Evolutionary conservation across 1,140 invertebrate species (phyloP).

Genomic region (Drosophila pseudoananassae): DNA sequence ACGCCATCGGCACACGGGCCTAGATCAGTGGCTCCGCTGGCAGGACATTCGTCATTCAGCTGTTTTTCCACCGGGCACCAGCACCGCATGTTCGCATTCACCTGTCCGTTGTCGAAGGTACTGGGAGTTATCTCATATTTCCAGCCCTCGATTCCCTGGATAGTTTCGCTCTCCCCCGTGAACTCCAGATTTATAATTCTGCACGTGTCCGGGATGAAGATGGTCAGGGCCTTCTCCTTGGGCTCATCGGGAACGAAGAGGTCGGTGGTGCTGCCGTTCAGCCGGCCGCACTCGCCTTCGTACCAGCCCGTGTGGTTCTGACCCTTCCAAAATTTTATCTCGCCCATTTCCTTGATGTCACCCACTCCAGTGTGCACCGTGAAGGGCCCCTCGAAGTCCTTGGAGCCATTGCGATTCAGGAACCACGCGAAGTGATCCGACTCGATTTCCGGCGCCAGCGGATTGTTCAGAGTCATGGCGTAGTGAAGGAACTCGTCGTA

Average conservation of each 20-base stretch:
- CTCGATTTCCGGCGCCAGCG: slow-evolving; percentile 88
- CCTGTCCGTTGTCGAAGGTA: slow-evolving; percentile 89
- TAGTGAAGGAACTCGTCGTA: slow-evolving; percentile 87
- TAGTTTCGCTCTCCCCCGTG: slow-evolving; percentile 65
- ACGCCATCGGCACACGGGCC: slow-evolving; percentile 88
- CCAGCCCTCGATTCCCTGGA: slow-evolving; percentile 86
- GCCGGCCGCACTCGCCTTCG: slow-evolving; percentile 86
- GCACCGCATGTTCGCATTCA: slow-evolving; percentile 86
- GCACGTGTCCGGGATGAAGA: slow-evolving; percentile 90
- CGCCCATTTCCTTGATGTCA: slow-evolving; percentile 87
- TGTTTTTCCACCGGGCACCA: slow-evolving; percentile 83
- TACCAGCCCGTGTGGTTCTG: slow-evolving; percentile 86
- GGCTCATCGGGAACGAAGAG: slow-evolving; percentile 89
- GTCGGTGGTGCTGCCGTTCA: slow-evolving; percentile 90
- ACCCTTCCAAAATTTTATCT: slow-evolving; percentile 89
- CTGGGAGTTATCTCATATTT: slow-evolving; percentile 86
- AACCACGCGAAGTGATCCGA: slow-evolving; percentile 92
- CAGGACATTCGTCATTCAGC: slow-evolving; percentile 83
- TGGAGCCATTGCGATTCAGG: slow-evolving; percentile 89
- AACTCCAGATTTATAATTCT: slow-evolving; percentile 85
- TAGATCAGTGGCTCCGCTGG: slow-evolving; percentile 87
- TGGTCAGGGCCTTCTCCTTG: slow-evolving; percentile 85
- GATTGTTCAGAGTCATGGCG: slow-evolving; percentile 85
- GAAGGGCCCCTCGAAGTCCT: slow-evolving; percentile 89
- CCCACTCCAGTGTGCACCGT: slow-evolving; percentile 89